Conservation (phyloP, 1,140 invertebrate genomes). For the Andricus grossulariae region DNA sequence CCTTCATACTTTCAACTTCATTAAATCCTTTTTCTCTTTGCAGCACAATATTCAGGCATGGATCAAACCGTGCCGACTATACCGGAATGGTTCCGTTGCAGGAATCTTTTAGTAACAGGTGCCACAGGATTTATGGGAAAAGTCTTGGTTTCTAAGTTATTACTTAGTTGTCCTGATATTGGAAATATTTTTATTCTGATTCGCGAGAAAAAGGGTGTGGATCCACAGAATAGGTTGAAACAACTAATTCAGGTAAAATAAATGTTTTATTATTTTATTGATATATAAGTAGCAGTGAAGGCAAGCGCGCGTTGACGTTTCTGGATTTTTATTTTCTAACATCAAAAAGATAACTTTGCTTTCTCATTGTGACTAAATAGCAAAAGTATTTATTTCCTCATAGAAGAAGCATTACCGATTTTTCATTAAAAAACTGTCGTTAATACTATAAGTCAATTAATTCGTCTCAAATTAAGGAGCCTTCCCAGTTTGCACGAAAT, state of each 20-base stretch:
- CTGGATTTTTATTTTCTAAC: no score
- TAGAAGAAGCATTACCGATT: no score
- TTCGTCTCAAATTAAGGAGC: no score
- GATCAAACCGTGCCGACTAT: slow-evolving; percentile 56
- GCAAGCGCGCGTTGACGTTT: no score
- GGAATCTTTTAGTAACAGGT: slow-evolving; percentile 78
- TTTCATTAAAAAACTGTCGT: no score
- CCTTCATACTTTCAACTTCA: not conserved
- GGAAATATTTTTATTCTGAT: slow-evolving; percentile 83
- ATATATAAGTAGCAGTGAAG: not conserved
- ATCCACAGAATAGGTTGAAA: slow-evolving; percentile 69
- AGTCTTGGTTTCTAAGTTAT: slow-evolving; percentile 84
- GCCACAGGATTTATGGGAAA: slow-evolving; percentile 87
- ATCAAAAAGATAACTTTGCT: no score
- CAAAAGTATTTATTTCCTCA: no score
- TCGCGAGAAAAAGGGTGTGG: slow-evolving; percentile 81
- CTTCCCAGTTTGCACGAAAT: no score
- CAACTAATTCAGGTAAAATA: slow-evolving; percentile 66
- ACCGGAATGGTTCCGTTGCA: slow-evolving; percentile 78
- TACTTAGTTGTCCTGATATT: slow-evolving; percentile 82
- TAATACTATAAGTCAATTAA: no score
- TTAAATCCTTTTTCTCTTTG: not conserved
- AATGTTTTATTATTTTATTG: not conserved
- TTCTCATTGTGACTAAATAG: no score
- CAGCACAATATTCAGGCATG: slow-evolving; percentile 41